Evolutionary conservation across 2,113 vertebrate genomes (phyloP), one percentile per base, ranked within the genome.

Genomic region (Aphelocoma coerulescens): DNA sequence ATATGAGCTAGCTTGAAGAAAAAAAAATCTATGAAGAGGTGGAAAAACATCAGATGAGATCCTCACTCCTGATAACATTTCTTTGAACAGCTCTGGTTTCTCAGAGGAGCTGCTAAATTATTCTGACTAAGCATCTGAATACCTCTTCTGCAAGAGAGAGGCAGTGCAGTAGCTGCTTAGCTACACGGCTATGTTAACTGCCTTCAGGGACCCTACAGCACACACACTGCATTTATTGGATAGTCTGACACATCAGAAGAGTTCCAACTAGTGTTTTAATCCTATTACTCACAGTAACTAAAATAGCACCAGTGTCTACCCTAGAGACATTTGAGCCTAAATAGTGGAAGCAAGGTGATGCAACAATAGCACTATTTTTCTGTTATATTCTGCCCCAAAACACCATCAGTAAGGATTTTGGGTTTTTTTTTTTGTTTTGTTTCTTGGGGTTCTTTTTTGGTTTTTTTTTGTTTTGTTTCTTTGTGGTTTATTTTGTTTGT

Each of bases 31-130:
- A 84, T 96, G 91, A 93, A 85, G 86, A 78, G 68, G 72, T 78
- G 33, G 58, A 92, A 95, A 96, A 92, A 67, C 39, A 88, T 92
- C 93, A 91, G 91, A 91, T 93, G 52, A 92, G 94, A 92, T 95
- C 63, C 12, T 91, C 61, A 65, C 20, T 57, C 55, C 68, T 67
- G 91, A 95, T 95, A 92, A 52, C 13, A 41, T 87, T 89, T 93
- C 81, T 96, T 89, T 95, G 89, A 92, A 93, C 35, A 65, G 57
- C 57, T 84, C 73, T 44, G 43, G 30, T 95, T 95, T 95, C 80
- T 89, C 89, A 87, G 39, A 95, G 76, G 72, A 93, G 51, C 65
- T 85, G 76, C 33, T 86, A 74, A 96, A 84, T 91, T 97, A 84
- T 91, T 92, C 91, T 86, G 75, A 86, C 41, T 92, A 81, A 84